These are phyloP conservation scores for Laticauda laticaudata DNA, from an alignment of 2,113 vertebrate species.

Conservation along the genomic window DNA sequence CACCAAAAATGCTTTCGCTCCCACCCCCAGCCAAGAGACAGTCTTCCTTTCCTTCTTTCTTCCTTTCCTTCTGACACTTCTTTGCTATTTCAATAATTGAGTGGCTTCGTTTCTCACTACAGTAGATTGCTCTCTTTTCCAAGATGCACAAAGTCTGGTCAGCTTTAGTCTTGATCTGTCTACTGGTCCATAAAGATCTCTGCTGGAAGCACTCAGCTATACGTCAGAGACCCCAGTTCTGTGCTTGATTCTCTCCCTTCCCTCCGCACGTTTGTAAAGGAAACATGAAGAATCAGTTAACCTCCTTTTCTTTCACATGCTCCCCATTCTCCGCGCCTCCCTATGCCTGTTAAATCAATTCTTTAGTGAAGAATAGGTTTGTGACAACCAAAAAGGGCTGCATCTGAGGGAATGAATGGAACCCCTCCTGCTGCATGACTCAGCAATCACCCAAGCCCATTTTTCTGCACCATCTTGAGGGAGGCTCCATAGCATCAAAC, in stretches of 20 bases:
- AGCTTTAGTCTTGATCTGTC: constrained; percentile 74
- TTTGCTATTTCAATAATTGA: constrained; percentile 72
- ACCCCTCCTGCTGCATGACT: constrained; percentile 60
- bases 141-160: constrained; percentile 76
- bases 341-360: constrained; percentile 71
- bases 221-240: constrained; percentile 71
- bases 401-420: constrained; percentile 54
- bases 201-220: constrained; percentile 69
- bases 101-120: constrained; percentile 72
- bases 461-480: constrained; percentile 43
- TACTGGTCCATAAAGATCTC: constrained; percentile 72
- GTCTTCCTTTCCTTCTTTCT: constrained; percentile 77
- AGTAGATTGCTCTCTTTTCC: constrained; percentile 73
- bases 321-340: constrained; percentile 38
- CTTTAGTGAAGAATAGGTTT: constrained; percentile 60
- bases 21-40: constrained; percentile 72
- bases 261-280: constrained; percentile 36
- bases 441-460: constrained; percentile 47
- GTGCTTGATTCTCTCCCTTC: constrained; percentile 41
- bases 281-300: constrained; percentile 30
- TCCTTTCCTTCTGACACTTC: constrained; percentile 69
- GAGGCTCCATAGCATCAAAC: constrained; percentile 55
- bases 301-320: constrained; percentile 12
- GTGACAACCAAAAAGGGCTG: constrained; percentile 70
- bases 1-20: constrained; percentile 85